A percentile compares a stretch with the other conserved stretches of the same genome.
These are phyloP conservation scores for Tetramorium parvispinum DNA, from an alignment of 1,140 invertebrate genomes.

Conservation along the genomic window DNA sequence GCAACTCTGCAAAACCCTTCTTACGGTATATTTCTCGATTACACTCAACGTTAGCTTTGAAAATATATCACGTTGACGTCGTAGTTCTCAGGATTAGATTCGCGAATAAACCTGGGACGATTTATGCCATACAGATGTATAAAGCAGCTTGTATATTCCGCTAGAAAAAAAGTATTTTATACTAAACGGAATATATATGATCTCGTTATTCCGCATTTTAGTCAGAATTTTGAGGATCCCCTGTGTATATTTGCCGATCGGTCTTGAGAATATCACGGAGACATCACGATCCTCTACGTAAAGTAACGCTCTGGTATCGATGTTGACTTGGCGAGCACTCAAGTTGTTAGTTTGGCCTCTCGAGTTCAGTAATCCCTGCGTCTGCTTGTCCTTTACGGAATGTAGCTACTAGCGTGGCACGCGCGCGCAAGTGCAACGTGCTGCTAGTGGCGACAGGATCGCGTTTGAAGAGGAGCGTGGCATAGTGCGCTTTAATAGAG, in stretches of 20 bases:
- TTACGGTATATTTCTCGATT: background rate
- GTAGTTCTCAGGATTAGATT: background rate
- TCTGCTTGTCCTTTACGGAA: constrained; percentile 60
- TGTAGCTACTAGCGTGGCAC: constrained; percentile 45
- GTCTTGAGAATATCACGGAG: constrained; percentile 50
- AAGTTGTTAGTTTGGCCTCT: constrained; percentile 62
- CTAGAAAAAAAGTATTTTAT: constrained; percentile 11
- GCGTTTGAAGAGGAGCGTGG: constrained; percentile 50
- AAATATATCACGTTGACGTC: constrained; percentile 8
- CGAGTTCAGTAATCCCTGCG: constrained; percentile 55
- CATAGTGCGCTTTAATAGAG: constrained; percentile 61
- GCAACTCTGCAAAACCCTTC: background rate
- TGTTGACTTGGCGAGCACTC: constrained; percentile 59
- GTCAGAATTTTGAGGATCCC: background rate
- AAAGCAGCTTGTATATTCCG: background rate
- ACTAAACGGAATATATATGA: background rate
- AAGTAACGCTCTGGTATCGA: constrained; percentile 33
- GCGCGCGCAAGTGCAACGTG: constrained; percentile 50
- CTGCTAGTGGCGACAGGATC: constrained; percentile 50
- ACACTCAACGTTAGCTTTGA: background rate
- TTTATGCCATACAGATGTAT: background rate
- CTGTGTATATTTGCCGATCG: constrained; percentile 39
- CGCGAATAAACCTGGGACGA: constrained; percentile 21
- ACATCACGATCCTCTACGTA: constrained; percentile 11
- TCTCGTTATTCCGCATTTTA: constrained; percentile 27